These are phyloP conservation scores for Quadroppia sp. DNA, from an alignment of 2,888 invertebrate genomes.

Conservation along the genomic window DNA sequence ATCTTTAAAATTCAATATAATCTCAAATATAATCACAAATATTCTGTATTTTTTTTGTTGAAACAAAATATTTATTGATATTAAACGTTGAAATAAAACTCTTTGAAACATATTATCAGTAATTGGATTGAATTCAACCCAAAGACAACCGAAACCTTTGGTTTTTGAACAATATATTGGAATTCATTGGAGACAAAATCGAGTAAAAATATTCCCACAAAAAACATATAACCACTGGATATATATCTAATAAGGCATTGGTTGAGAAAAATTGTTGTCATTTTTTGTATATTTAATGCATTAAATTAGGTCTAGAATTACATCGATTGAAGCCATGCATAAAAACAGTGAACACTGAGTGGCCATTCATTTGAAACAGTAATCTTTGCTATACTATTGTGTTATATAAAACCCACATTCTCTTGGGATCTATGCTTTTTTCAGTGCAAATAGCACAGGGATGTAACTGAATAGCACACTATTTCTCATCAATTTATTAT, in stretches of 20 bases:
- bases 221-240: neutral
- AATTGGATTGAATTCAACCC: neutral
- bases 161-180: neutral
- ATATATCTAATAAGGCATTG: neutral
- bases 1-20: no score
- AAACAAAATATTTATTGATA: neutral
- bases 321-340: constrained; percentile 18
- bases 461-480: constrained; percentile 23
- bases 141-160: neutral
- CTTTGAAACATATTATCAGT: neutral
- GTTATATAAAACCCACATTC: constrained; percentile 34
- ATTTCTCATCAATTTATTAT: constrained; percentile 34
- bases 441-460: constrained; percentile 9
- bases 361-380: constrained; percentile 20
- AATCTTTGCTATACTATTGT: neutral
- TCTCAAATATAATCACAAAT: no score
- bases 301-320: constrained; percentile 20
- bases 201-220: constrained; percentile 8
- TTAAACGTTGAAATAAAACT: neutral
- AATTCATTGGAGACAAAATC: neutral
- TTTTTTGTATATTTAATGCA: constrained; percentile 6
- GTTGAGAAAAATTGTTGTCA: neutral
- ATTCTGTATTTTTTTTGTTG: no score
- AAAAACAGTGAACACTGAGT: neutral
- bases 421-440: constrained; percentile 23